Percentiles rank a stretch among this genome's conserved stretches.
Evolutionary conservation across 2,888 invertebrate genomes (phyloP).

Genomic region (Periphyllus acericola): DNA sequence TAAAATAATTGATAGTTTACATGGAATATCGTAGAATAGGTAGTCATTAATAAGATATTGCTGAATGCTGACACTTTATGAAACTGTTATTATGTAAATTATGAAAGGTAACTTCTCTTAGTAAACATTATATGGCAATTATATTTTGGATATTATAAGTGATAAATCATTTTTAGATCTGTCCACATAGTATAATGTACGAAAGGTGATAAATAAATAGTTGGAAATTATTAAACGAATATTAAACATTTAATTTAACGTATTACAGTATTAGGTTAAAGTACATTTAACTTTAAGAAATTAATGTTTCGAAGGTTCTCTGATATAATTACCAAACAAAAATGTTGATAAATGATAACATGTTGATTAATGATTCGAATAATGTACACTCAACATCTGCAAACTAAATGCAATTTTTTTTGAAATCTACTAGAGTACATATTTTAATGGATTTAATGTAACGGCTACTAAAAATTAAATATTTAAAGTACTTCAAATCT

Average conservation of each 20-base stretch:
- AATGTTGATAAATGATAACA: not conserved
- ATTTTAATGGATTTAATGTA: not conserved
- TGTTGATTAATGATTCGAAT: not conserved
- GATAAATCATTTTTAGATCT: too few relatives aligned
- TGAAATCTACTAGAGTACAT: not conserved
- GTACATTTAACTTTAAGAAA: not conserved
- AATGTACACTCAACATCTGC: not conserved
- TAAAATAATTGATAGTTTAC: not conserved
- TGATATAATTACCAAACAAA: not conserved
- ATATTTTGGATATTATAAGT: too few relatives aligned
- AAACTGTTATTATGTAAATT: too few relatives aligned
- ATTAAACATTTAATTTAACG: not conserved
- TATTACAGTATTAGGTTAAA: not conserved
- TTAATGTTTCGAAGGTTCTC: not conserved
- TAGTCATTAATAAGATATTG: not conserved
- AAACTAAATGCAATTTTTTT: not conserved
- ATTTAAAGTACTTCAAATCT: not conserved
- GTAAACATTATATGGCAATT: too few relatives aligned
- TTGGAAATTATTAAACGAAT: not conserved
- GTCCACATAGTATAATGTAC: too few relatives aligned
- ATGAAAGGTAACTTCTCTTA: too few relatives aligned
- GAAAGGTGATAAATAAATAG: not conserved
- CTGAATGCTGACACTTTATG: too few relatives aligned
- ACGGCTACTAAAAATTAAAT: not conserved
- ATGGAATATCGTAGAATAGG: not conserved